A percentile compares a stretch with the other conserved stretches of the same genome.
These are phyloP conservation scores for Clunio marinus DNA, from an alignment of 2,888 invertebrate species.

Conservation along the genomic window DNA sequence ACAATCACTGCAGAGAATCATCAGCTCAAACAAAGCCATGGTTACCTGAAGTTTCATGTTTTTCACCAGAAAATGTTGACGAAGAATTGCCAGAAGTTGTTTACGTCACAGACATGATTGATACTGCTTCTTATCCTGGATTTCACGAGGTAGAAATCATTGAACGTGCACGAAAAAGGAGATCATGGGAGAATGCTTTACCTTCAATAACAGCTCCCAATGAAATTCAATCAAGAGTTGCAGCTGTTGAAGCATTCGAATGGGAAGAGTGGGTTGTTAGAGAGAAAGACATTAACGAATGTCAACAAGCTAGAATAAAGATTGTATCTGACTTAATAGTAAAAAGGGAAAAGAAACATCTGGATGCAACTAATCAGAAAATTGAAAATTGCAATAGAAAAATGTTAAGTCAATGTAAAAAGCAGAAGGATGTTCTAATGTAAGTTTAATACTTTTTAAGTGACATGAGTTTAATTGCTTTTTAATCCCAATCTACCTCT, in stretches of 20 bases:
- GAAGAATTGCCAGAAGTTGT: conserved; percentile 47
- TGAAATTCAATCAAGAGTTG: conserved; percentile 59
- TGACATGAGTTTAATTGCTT: too few species aligned
- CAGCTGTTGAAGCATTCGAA: conserved; percentile 74
- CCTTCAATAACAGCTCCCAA: conserved; percentile 55
- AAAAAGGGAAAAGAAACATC: conserved; percentile 55
- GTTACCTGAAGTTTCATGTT: conserved; percentile 56
- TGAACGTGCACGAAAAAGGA: conserved; percentile 63
- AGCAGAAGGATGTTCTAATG: conserved; percentile 29
- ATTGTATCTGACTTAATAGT: conserved; percentile 56
- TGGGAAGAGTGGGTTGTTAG: conserved; percentile 78
- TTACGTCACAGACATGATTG: conserved; percentile 45
- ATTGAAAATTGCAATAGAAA: conserved; percentile 54
- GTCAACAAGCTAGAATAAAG: conserved; percentile 64
- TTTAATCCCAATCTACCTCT: too few species aligned
- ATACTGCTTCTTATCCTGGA: conserved; percentile 63
- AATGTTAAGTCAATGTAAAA: conserved; percentile 45
- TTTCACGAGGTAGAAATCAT: conserved; percentile 61
- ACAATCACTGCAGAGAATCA: conserved; percentile 69
- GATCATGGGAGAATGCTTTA: conserved; percentile 60
- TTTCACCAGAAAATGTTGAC: conserved; percentile 45
- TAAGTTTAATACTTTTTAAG: conserved; percentile 10
- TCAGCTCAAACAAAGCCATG: conserved; percentile 75
- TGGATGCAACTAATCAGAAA: conserved; percentile 52
- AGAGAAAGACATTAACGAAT: conserved; percentile 71